Evolutionary conservation across 2,113 vertebrate genomes (phyloP).

Genomic region (Xenus cinereus): DNA sequence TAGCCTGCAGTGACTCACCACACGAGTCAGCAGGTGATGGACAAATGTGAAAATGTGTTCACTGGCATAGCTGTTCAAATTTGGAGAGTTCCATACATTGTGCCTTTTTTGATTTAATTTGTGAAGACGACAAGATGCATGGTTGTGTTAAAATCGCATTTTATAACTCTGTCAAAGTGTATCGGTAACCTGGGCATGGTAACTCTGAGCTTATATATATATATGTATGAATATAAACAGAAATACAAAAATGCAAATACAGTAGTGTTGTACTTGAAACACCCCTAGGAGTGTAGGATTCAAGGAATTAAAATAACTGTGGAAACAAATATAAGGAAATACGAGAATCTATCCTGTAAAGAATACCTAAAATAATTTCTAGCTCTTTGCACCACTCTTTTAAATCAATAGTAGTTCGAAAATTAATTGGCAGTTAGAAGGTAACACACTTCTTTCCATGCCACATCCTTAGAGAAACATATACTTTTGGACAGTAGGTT

Average conservation of each 20-base stretch:
- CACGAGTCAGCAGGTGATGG: rapidly evolving
- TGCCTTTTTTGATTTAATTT: neutral
- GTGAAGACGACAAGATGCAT: neutral
- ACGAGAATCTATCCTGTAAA: neutral
- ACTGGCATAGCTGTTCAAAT: neutral
- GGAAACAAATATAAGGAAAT: neutral
- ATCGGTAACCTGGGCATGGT: neutral
- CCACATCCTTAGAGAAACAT: neutral
- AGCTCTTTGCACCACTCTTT: neutral
- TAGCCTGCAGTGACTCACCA: neutral
- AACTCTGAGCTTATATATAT: neutral
- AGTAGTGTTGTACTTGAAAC: neutral
- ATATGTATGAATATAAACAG: neutral
- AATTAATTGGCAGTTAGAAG: neutral
- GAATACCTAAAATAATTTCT: neutral
- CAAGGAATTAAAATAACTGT: neutral
- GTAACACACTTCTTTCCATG: neutral
- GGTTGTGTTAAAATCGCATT: neutral
- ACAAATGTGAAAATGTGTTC: neutral
- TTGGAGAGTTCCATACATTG: neutral
- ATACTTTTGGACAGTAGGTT: neutral
- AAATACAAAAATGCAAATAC: neutral
- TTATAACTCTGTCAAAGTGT: neutral
- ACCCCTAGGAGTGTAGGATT: neutral
- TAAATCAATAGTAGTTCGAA: neutral